Base-by-base conservation (phyloP, 2,797 vertebrate genomes). In the Sparus aurata region DNA sequence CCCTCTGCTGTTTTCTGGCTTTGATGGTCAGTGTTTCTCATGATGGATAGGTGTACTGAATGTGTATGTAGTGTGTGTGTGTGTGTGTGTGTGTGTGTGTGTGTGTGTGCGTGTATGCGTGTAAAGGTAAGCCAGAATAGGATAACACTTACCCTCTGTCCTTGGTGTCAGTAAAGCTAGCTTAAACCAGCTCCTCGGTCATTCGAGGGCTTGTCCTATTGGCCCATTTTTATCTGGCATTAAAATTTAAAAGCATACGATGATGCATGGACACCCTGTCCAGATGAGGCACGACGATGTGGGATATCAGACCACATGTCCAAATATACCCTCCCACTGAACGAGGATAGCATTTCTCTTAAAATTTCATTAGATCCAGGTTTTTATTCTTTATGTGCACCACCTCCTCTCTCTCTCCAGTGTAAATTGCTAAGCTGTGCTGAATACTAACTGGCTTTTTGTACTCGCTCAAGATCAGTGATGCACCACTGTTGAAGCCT, bases 181-280 rank as follows among this genome's bases (percentile, higher is more conserved):
- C 66, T 64, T 77, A 76, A 90, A 85, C 47, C 73, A 73, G 69
- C 71, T 87, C 77, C 54, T 89, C 72, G 67, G 59, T 90, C 85
- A 77, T 70, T 64, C 50, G 23, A 53, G 69, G 65, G 59, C 85
- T 81, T 74, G 69, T 84, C 76, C 73, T 43, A 62, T 90, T 75
- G 67, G 77, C 80, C 82, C 80, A 80, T 89, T 92, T 91, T 86
- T 84, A 76, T 89, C 83, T 73, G 54, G 43, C 80, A 86, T 89
- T 87, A 88, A 91, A 91, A 86, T 83, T 88, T 81, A 63, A 87
- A 72, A 1, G 5, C 84, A 45, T 11, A 79, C 22, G 12, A 77
- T 87, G 87, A 91, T 82, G 41, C 83, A 90, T 88, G 80, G 63
- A 73, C 55, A 23, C 64, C 20, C 38, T 69, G 84, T 80, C 64